These are phyloP conservation scores for Metalampra italica DNA, from an alignment of 2,888 invertebrate species.

Conservation along the genomic window DNA sequence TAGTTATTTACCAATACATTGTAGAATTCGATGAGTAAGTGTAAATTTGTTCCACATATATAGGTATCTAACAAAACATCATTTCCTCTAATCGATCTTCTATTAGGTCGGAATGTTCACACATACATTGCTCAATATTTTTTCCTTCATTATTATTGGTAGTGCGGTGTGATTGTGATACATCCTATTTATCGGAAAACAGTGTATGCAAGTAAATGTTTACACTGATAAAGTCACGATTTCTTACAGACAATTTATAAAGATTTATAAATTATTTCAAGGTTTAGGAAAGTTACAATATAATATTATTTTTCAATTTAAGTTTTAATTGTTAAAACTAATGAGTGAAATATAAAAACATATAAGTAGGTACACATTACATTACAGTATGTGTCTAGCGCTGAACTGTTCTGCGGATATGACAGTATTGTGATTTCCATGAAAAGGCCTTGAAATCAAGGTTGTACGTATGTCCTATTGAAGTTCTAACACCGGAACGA, in stretches of 20 bases:
- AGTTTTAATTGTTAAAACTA: not conserved
- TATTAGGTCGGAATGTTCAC: not conserved
- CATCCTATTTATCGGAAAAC: not conserved
- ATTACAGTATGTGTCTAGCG: too few relatives aligned
- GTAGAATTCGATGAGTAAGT: not conserved
- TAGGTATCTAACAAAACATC: not conserved
- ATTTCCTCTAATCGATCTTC: not conserved
- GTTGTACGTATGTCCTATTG: too few relatives aligned
- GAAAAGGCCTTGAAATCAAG: too few relatives aligned
- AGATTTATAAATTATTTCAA: constrained; percentile 2
- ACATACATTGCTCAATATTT: not conserved
- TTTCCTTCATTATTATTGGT: not conserved
- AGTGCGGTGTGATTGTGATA: too few relatives aligned
- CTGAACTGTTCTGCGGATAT: not conserved
- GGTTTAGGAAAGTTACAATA: constrained; percentile 5
- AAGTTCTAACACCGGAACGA: too few relatives aligned
- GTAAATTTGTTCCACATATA: not conserved
- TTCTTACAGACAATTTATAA: not conserved
- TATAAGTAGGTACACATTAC: too few relatives aligned
- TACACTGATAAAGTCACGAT: not conserved
- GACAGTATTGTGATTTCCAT: too few relatives aligned
- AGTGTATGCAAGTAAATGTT: not conserved
- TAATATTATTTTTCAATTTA: constrained; percentile 2
- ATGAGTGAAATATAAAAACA: too few relatives aligned
- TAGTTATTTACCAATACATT: not conserved